A percentile compares a stretch with the other conserved stretches of the same genome.
Conservation (phyloP, 2,797 vertebrate genomes). For the Tolypeutes matacus region DNA sequence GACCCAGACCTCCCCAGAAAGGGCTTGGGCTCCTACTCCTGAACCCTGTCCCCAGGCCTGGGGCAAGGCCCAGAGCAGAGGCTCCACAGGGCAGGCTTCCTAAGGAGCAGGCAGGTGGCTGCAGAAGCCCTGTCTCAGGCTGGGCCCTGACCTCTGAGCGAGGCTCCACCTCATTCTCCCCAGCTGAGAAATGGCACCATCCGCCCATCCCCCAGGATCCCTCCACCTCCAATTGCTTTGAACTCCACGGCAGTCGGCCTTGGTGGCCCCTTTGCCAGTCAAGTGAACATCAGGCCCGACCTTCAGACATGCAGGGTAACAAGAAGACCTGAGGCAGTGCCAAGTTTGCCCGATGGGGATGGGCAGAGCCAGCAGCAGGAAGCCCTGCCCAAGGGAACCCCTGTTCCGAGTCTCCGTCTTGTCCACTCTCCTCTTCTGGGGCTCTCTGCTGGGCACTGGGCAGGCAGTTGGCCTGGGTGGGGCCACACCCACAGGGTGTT, state of each 20-base stretch:
- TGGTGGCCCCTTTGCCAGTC: background rate
- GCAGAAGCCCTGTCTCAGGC: background rate
- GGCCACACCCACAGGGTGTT: conserved; percentile 33
- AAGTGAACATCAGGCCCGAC: background rate
- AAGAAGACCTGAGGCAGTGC: background rate
- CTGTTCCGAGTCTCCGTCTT: background rate
- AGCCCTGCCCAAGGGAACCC: background rate
- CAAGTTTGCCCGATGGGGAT: background rate
- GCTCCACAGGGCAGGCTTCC: background rate
- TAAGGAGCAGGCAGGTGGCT: background rate
- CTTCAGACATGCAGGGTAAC: background rate
- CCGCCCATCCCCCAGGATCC: background rate
- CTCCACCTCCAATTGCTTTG: conserved; percentile 10
- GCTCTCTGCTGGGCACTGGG: background rate
- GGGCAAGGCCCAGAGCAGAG: background rate
- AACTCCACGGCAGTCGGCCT: background rate
- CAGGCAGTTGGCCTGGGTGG: background rate
- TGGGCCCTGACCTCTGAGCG: background rate
- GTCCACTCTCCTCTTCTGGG: background rate
- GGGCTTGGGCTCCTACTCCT: background rate
- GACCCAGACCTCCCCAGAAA: background rate
- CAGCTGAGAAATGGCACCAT: background rate
- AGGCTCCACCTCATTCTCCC: background rate
- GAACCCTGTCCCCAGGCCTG: no score
- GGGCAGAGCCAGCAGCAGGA: background rate